Conservation (phyloP, 1,140 invertebrate species). For the Tetramorium simillimum region DNA sequence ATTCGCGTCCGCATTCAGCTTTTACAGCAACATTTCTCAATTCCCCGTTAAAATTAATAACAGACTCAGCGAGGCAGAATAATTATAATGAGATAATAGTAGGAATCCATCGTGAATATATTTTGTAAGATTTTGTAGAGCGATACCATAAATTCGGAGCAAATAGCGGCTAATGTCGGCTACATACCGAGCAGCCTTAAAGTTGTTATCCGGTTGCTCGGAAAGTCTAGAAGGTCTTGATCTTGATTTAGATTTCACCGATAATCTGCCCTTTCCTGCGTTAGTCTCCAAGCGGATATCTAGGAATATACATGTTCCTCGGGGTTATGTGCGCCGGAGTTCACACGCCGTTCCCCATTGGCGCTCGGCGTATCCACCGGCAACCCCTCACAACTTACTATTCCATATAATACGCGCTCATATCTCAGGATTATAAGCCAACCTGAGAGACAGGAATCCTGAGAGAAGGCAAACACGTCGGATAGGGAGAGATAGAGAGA, state of each 20-base stretch:
- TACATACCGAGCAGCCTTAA: slow-evolving; percentile 63
- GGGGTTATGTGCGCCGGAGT: slow-evolving; percentile 67
- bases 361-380: slow-evolving; percentile 70
- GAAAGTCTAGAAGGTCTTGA: slow-evolving; percentile 63
- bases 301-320: slow-evolving; percentile 73
- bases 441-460: slow-evolving; percentile 59
- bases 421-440: slow-evolving; percentile 85
- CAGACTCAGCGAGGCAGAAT: background rate
- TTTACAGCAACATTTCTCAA: background rate
- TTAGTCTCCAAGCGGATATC: slow-evolving; percentile 51
- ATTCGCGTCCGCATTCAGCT: background rate
- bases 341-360: slow-evolving; percentile 68
- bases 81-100: background rate
- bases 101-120: background rate
- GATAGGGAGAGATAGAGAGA: background rate
- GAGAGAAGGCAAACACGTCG: slow-evolving; percentile 38
- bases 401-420: slow-evolving; percentile 83
- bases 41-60: background rate
- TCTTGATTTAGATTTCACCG: slow-evolving; percentile 74
- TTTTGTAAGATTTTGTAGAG: slow-evolving; percentile 4
- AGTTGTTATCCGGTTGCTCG: slow-evolving; percentile 63
- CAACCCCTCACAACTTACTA: slow-evolving; percentile 75
- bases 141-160: slow-evolving; percentile 21
- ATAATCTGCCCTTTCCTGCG: slow-evolving; percentile 65
- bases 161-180: slow-evolving; percentile 3